Conservation (phyloP, 1,140 invertebrate genomes). For the Euborellia annulipes region DNA sequence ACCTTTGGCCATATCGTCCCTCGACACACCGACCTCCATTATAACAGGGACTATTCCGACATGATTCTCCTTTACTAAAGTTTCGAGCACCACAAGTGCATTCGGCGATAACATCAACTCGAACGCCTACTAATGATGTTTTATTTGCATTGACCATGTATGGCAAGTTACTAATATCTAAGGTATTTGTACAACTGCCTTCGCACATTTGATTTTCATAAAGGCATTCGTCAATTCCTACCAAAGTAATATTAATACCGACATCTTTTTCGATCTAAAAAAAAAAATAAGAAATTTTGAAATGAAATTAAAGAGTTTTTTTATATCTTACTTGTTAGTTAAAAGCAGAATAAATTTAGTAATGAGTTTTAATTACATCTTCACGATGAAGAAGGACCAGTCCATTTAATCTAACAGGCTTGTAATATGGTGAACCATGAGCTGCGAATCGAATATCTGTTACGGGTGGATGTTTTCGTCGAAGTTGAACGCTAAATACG, state of each 20-base stretch:
- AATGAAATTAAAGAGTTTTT: not conserved
- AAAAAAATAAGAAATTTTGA: not conserved
- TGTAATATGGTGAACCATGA: conserved; percentile 90
- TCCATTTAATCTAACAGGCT: conserved; percentile 83
- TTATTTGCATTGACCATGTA: conserved; percentile 95
- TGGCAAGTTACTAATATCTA: conserved; percentile 76
- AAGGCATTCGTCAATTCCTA: conserved; percentile 92
- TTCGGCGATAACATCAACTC: conserved; percentile 73
- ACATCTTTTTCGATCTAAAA: conserved; percentile 74
- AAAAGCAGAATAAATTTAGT: conserved; percentile 1
- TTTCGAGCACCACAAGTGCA: conserved; percentile 84
- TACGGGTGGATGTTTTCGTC: conserved; percentile 68
- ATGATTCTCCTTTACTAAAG: conserved; percentile 76
- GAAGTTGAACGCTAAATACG: conserved; percentile 83
- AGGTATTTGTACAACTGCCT: conserved; percentile 83
- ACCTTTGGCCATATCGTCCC: conserved; percentile 67
- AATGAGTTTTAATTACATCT: conserved; percentile 37
- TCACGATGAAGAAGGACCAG: conserved; percentile 85
- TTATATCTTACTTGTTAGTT: conserved; percentile 4
- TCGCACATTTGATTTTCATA: conserved; percentile 92
- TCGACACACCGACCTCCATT: conserved; percentile 90
- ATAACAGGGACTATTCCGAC: conserved; percentile 76
- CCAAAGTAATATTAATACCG: conserved; percentile 92
- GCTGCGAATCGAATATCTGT: conserved; percentile 90
- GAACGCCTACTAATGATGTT: conserved; percentile 83